phyloP scores from a whole-genome alignment of 2,113 vertebrate species.

The Octodon degus region DNA sequence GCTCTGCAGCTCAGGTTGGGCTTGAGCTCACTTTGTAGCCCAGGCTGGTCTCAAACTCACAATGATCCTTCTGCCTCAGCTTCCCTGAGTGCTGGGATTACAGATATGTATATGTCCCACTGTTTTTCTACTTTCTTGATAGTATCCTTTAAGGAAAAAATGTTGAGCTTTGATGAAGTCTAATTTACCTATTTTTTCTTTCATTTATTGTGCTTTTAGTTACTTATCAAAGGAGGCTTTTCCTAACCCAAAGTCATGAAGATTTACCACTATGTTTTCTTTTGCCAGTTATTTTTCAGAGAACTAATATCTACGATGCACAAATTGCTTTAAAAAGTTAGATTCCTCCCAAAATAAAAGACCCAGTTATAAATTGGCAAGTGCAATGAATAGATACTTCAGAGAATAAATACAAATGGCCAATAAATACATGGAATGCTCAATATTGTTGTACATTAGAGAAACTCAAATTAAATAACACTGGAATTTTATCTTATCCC shows the following conservation, averaged over 20 bases:
- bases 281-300: not conserved
- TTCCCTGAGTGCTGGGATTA: too few species aligned
- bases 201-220: not conserved
- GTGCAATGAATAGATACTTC: not conserved
- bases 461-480: not conserved
- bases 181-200: not conserved
- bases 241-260: not conserved
- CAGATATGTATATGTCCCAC: too few species aligned
- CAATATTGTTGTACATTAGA: not conserved
- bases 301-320: not conserved
- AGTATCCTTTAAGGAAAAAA: not conserved
- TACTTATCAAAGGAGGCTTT: not conserved
- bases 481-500: not conserved
- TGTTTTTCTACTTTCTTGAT: not conserved
- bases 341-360: not conserved
- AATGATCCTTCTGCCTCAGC: too few species aligned
- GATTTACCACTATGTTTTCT: not conserved
- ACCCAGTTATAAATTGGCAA: not conserved
- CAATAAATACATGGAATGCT: not conserved
- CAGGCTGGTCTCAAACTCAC: too few species aligned
- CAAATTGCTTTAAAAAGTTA: not conserved
- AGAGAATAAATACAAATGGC: not conserved
- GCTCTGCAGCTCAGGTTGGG: too few species aligned
- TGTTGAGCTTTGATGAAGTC: not conserved
- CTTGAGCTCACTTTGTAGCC: too few species aligned